These are phyloP conservation scores for Eupsilia transversa DNA, from an alignment of 2,888 invertebrate genomes.

Conservation along the genomic window DNA sequence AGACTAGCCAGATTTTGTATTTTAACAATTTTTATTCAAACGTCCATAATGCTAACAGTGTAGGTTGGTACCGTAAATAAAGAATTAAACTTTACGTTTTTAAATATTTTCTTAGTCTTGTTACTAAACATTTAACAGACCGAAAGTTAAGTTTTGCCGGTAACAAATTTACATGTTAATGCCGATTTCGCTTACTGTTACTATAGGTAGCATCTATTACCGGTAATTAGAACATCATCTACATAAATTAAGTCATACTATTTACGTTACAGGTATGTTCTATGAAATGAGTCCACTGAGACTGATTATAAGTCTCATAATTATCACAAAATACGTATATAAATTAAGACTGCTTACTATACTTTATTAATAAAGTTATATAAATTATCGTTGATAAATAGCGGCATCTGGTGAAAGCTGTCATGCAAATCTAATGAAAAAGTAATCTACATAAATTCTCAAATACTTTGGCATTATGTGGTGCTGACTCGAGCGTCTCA, in stretches of 20 bases:
- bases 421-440: background rate
- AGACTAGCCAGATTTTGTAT: background rate
- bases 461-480: conserved; percentile 66
- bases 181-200: background rate
- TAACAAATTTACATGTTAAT: conserved; percentile 13
- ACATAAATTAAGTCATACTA: conserved; percentile 18
- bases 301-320: background rate
- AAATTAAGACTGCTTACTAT: background rate
- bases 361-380: background rate
- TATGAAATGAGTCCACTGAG: conserved; percentile 15
- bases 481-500: conserved; percentile 92
- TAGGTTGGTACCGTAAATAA: background rate
- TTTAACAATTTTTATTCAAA: background rate
- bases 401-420: conserved; percentile 19
- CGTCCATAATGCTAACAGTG: background rate
- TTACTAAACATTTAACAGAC: background rate
- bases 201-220: background rate
- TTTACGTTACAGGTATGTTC: background rate
- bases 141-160: background rate
- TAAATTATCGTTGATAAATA: background rate
- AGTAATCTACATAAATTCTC: background rate
- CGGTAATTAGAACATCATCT: conserved; percentile 21
- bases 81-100: background rate
- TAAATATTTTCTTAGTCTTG: background rate
- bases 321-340: background rate